These are phyloP conservation scores for Galerucella calmariensis DNA, from an alignment of 2,888 invertebrate genomes.

Conservation along the genomic window DNA sequence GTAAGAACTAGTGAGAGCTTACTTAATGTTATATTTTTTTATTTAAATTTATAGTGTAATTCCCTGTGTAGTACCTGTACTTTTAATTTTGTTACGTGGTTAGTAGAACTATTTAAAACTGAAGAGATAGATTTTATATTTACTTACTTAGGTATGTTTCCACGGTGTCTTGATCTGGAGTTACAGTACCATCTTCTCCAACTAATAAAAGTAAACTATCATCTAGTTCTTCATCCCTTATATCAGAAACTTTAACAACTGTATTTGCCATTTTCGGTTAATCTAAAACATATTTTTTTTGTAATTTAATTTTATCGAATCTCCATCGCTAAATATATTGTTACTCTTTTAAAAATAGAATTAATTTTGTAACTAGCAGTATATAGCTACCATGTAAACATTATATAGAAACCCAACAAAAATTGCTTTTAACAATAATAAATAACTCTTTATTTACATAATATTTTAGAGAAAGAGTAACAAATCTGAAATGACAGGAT, in stretches of 20 bases:
- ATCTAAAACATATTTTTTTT: constrained; percentile 24
- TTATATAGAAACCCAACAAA: background rate
- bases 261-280: constrained; percentile 60
- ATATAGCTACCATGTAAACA: background rate
- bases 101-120: too few relatives aligned
- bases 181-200: constrained; percentile 86
- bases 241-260: constrained; percentile 64
- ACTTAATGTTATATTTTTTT: too few relatives aligned
- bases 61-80: too few relatives aligned
- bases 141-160: constrained; percentile 82
- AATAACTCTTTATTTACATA: constrained; percentile 23
- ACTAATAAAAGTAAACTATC: constrained; percentile 86
- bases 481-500: constrained; percentile 27
- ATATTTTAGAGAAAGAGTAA: background rate
- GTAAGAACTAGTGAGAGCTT: too few relatives aligned
- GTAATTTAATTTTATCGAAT: constrained; percentile 13
- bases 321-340: constrained; percentile 27
- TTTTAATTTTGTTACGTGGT: too few relatives aligned
- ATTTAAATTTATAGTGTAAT: too few relatives aligned
- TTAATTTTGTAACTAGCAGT: too few relatives aligned
- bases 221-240: constrained; percentile 65
- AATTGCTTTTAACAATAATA: constrained; percentile 7
- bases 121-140: too few relatives aligned
- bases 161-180: constrained; percentile 83
- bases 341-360: background rate